Evolutionary conservation across 2,888 invertebrate species (phyloP), one percentile per base, ranked within the genome.

Genomic region (Erebia aethiops): DNA sequence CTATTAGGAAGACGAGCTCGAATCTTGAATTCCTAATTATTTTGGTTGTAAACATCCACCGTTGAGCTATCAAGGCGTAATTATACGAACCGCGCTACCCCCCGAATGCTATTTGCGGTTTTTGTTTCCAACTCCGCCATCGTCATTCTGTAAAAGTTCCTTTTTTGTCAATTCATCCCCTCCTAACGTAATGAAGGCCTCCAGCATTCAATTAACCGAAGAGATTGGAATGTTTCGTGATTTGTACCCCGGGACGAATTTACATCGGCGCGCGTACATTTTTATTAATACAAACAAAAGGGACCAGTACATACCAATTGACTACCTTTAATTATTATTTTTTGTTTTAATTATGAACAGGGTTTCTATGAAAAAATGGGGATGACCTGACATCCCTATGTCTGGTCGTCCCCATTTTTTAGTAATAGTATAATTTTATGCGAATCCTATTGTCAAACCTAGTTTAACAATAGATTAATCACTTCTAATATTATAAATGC

Each of bases 161-260:
- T 65, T 87, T 89, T 90, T 89, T 89, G 88, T 84, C 82, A 84
- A 82, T 81, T 80, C 81, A 80, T 70, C 64, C 83, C 82, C 84
- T 81, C 83, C 83, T 82, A 79, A 83, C 83, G 85, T 92, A 92
- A 92, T 92, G 90, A 91, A 90, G 90, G 91, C 87, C 88, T 89
- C 87, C 88, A 85, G 89, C 86, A 90, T 91, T 91, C 91, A 90
- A 91, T 92, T 92, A 91, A 89, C 87, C 85, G 84, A 80, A 84
- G 88, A 85, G 86, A 88, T 87, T 83, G 89, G 89, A 90, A 91
- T 91, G 90, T 88, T 90, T 89, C 88, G 90, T 89, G 89, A 90
- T 90, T 90, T 90, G 87, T 88, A 84, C 87, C 80, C 82, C 80
- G 83, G 67, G 82, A 82, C 85, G 85, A 84, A 86, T 90, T 90